A percentile compares a stretch with the other conserved stretches of the same genome.
These are phyloP conservation scores for Pleuronectes platessa DNA, from an alignment of 2,113 vertebrate species.

Conservation along the genomic window DNA sequence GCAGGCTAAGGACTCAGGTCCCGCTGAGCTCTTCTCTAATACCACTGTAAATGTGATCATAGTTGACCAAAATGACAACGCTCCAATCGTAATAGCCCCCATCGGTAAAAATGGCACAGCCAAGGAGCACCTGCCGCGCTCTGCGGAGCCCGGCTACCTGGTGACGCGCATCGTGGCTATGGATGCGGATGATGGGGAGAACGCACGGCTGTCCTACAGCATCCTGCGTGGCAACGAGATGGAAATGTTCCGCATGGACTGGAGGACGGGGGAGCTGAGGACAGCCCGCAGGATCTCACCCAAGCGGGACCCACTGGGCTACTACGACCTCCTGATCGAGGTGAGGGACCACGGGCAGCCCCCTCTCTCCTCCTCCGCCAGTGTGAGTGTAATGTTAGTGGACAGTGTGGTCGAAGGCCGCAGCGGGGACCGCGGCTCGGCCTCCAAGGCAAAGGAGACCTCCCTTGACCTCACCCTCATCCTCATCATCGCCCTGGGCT, in stretches of 20 bases:
- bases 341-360: conserved; percentile 97
- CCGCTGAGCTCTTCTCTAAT: conserved; percentile 88
- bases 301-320: conserved; percentile 92
- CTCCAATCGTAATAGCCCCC: conserved; percentile 83
- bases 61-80: conserved; percentile 97
- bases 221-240: conserved; percentile 94
- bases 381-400: conserved; percentile 90
- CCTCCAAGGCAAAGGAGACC: conserved; percentile 85
- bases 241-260: conserved; percentile 96
- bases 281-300: conserved; percentile 90
- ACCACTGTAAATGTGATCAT: conserved; percentile 91
- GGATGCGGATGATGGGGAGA: conserved; percentile 96
- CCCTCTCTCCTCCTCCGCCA: conserved; percentile 93
- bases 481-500: conserved; percentile 96
- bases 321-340: conserved; percentile 94
- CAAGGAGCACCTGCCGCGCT: conserved; percentile 90
- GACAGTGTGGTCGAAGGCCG: conserved; percentile 89
- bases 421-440: conserved; percentile 75
- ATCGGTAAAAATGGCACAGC: conserved; percentile 90
- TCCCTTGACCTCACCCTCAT: conserved; percentile 96
- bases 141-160: conserved; percentile 94
- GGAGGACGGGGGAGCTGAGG: conserved; percentile 96
- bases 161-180: conserved; percentile 93
- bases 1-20: conserved; percentile 90
- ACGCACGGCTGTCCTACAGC: conserved; percentile 95